Evolutionary conservation across 2,113 vertebrate genomes (phyloP).

Genomic region (Procavia capensis): DNA sequence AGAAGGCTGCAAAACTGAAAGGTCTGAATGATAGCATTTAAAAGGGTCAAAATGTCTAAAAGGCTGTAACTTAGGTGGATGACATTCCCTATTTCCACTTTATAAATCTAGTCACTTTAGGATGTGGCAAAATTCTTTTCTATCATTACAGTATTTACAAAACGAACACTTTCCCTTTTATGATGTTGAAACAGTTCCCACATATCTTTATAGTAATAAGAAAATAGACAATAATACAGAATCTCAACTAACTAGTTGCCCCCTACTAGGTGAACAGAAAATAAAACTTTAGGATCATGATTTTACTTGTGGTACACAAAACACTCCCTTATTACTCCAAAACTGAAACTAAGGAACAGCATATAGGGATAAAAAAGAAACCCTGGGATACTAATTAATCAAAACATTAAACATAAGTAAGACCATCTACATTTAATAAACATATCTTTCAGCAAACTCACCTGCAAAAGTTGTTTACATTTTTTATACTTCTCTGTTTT

Average conservation of each 20-base stretch:
- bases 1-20: neutral
- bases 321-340: neutral
- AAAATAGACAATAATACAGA: neutral
- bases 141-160: neutral
- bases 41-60: slow-evolving; percentile 1
- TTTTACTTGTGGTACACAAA: neutral
- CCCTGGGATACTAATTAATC: neutral
- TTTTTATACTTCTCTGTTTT: slow-evolving; percentile 96
- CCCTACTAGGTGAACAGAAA: slow-evolving; percentile 6
- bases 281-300: neutral
- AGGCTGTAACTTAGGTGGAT: neutral
- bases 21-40: neutral
- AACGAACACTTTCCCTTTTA: slow-evolving; percentile 1
- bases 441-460: slow-evolving; percentile 85
- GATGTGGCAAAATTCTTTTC: neutral
- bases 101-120: neutral
- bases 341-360: neutral
- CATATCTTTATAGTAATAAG: neutral
- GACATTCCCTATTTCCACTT: neutral
- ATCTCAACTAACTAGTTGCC: slow-evolving; percentile 32
- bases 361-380: neutral
- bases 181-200: slow-evolving; percentile 41
- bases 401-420: slow-evolving; percentile 27
- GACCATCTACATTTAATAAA: slow-evolving; percentile 23
- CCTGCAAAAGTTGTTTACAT: slow-evolving; percentile 95